A percentile compares a stretch with the other conserved stretches of the same genome.
Conservation (phyloP, 2,113 vertebrate species). For the Cairina moschata region DNA sequence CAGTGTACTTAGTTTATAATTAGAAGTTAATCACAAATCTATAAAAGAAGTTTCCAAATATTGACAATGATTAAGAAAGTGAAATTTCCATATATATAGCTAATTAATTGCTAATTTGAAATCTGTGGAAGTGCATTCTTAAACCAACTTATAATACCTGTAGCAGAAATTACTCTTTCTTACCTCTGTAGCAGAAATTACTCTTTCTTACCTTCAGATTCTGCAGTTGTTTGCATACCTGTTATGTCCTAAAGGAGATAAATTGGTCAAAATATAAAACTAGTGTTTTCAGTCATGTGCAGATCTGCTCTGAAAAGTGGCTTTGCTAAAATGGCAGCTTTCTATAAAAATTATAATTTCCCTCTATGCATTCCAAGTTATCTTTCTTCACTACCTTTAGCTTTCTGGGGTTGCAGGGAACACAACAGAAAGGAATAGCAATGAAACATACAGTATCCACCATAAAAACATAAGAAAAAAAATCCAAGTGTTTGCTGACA, state of each 20-base stretch:
- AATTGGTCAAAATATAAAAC: constrained; percentile 12
- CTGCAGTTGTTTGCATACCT: background rate
- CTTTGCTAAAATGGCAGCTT: background rate
- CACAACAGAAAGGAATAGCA: background rate
- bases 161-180: constrained; percentile 29
- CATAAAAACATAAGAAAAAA: background rate
- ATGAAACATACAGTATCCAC: background rate
- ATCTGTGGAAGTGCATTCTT: constrained; percentile 58
- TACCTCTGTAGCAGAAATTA: constrained; percentile 18
- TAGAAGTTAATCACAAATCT: constrained; percentile 79
- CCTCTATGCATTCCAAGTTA: background rate
- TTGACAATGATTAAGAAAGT: constrained; percentile 70
- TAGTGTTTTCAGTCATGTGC: background rate
- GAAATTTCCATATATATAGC: constrained; percentile 60
- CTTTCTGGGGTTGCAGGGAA: background rate
- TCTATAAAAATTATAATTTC: background rate
- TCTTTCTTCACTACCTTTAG: background rate
- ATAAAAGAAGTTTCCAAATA: constrained; percentile 76
- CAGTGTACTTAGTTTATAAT: constrained; percentile 76
- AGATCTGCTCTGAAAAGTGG: background rate
- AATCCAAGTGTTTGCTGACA: background rate
- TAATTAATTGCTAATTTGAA: constrained; percentile 72
- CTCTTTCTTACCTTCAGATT: background rate
- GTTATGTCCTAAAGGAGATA: background rate
- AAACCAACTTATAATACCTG: constrained; percentile 48